These are phyloP conservation scores for Oligia strigilis DNA, from an alignment of 2,888 invertebrate genomes.

Conservation along the genomic window DNA sequence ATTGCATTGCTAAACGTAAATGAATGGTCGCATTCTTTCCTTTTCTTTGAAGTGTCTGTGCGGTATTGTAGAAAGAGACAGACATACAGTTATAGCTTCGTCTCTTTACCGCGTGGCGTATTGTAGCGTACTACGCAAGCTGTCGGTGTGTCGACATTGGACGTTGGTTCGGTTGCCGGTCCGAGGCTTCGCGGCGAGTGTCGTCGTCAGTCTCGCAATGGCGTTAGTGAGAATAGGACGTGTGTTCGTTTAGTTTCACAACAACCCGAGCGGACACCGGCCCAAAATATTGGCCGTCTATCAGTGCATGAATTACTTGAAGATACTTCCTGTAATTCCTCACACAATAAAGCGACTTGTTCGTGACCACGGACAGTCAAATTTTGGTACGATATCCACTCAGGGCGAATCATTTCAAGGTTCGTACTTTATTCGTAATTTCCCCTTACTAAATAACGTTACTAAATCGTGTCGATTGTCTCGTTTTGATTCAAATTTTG, in stretches of 20 bases:
- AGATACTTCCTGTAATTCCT: slow-evolving; percentile 86
- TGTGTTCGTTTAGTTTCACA: slow-evolving; percentile 88
- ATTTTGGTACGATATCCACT: slow-evolving; percentile 91
- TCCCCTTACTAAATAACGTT: slow-evolving; percentile 86
- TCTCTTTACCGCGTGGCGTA: slow-evolving; percentile 83
- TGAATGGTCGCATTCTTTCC: slow-evolving; percentile 85
- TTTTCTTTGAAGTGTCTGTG: slow-evolving; percentile 66
- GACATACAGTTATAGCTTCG: slow-evolving; percentile 65
- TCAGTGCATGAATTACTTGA: slow-evolving; percentile 88
- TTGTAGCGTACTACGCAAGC: slow-evolving; percentile 89
- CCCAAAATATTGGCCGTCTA: slow-evolving; percentile 91
- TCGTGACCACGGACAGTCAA: slow-evolving; percentile 89
- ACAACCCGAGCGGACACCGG: slow-evolving; percentile 91
- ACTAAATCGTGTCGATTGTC: slow-evolving; percentile 79
- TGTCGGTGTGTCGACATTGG: slow-evolving; percentile 90
- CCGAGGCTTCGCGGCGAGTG: slow-evolving; percentile 84
- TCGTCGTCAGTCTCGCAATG: slow-evolving; percentile 89
- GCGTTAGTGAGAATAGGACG: slow-evolving; percentile 87
- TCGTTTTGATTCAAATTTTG: slow-evolving; percentile 82
- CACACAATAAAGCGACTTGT: slow-evolving; percentile 80
- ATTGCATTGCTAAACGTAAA: slow-evolving; percentile 88
- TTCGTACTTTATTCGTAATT: slow-evolving; percentile 89
- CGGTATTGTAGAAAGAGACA: slow-evolving; percentile 79
- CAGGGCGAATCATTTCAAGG: slow-evolving; percentile 90
- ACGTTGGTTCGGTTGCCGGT: slow-evolving; percentile 89